Percentiles rank a stretch among this genome's conserved stretches.
Evolutionary conservation across 1,140 invertebrate species (phyloP).

Genomic region (Rhysida immarginata): DNA sequence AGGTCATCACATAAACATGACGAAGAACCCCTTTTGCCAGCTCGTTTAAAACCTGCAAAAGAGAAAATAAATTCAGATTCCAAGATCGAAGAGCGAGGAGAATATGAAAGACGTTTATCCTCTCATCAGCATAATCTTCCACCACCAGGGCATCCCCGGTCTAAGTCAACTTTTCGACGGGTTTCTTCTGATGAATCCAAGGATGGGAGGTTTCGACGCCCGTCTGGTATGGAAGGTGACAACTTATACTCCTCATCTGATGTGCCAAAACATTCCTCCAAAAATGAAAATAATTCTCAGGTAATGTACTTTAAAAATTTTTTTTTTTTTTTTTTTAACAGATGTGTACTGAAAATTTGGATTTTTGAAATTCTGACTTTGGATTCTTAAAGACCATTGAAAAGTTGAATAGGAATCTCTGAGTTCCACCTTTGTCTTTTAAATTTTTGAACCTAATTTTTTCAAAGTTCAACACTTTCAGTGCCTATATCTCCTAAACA

Average conservation of each 20-base stretch:
- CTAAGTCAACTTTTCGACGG: neutral
- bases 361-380: too few species aligned
- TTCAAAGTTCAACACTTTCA: too few species aligned
- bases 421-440: too few species aligned
- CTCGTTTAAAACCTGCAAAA: conserved; percentile 39
- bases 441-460: too few species aligned
- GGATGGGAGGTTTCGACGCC: neutral
- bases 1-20: neutral
- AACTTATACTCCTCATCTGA: neutral
- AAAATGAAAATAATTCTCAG: neutral
- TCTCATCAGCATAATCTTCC: neutral
- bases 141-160: neutral
- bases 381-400: too few species aligned
- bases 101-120: conserved; percentile 15
- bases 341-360: too few species aligned
- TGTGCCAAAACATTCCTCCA: conserved; percentile 4
- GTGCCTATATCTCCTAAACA: too few species aligned
- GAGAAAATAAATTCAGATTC: conserved; percentile 43
- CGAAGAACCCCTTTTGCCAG: conserved; percentile 33
- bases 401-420: too few species aligned
- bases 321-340: too few species aligned
- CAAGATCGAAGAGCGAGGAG: conserved; percentile 45
- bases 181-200: neutral
- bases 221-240: neutral
- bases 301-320: too few species aligned